Base-by-base conservation (phyloP, 1,140 invertebrate species). In the Eciton burchellii region DNA sequence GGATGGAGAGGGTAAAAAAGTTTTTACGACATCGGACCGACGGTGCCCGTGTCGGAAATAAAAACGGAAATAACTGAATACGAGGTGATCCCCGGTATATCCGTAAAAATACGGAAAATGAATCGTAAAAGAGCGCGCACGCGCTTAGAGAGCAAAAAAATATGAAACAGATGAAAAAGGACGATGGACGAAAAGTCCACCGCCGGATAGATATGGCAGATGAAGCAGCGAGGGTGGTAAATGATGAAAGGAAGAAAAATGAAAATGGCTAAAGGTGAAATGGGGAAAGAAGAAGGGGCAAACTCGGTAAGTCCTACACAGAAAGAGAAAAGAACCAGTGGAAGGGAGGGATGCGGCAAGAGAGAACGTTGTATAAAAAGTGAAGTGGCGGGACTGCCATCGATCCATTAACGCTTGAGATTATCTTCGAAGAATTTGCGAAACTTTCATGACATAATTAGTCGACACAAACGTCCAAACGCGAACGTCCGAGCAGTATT, bases 31-130 rank as follows among this genome's bases (percentile, higher is more conserved):
- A 35, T 52, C 26, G n/a, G 6, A 43, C 24, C 29, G 49, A 24
- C 62, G 3, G 14, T 43, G 26, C 2, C 49, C 62, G n/a, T 12
- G 52, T 68, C 41, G 49, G n/a, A 68, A 54, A 45, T 65, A 76
- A 76, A 65, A 76, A 54, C 63, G 63, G 49, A 79, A 57, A 70
- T 70, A 56, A 56, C 47, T 24, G 43, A 43, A 35, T 76, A 19
- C 29, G 47, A 68, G 26, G 19, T 65, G 59, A n/a, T 12, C 21
- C 24, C 49, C 54, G 16, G 43, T 66, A 56, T 43, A 66, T 43
- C 24, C 63, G 35, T 79, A 79, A 79, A 79, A 79, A 79, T 79
- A 66, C 19, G 3, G 63, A 57, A 35, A 70, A 79, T 57, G 74
- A 79, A 57, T 79, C 52, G 52, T 79, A 79, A 57, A 79, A 79